Evolutionary conservation across 2,113 vertebrate genomes (phyloP).

Genomic region (Bettongia penicillata): DNA sequence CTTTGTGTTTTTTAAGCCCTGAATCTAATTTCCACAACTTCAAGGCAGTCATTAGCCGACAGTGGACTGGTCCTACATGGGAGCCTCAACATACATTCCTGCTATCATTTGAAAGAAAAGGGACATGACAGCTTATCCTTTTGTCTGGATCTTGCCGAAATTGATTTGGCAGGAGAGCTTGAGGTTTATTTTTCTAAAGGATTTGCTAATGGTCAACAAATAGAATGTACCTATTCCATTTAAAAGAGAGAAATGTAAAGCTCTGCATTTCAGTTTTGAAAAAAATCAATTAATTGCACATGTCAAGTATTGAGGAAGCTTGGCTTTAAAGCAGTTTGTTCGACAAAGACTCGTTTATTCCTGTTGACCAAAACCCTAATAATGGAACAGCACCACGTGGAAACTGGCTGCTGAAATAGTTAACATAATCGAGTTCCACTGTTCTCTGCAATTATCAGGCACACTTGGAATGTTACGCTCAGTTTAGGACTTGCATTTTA

Average conservation of each 20-base stretch:
- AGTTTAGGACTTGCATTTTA: not conserved
- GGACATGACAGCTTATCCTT: not conserved
- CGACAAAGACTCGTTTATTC: not conserved
- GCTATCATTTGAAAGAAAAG: not conserved
- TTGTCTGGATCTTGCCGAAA: constrained; percentile 13
- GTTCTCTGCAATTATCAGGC: not conserved
- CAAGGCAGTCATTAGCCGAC: not conserved
- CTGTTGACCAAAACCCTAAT: not conserved
- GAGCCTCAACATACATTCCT: not conserved
- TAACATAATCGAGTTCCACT: not conserved
- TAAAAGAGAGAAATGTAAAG: constrained; percentile 16
- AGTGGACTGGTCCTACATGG: not conserved
- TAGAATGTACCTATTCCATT: not conserved
- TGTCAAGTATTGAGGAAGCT: not conserved
- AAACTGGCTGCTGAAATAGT: not conserved
- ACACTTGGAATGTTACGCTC: not conserved
- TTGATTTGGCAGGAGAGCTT: constrained; percentile 38
- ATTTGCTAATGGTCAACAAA: constrained; percentile 19
- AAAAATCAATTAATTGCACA: constrained; percentile 12
- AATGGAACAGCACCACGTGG: not conserved
- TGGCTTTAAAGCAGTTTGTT: not conserved
- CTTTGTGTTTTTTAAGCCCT: not conserved
- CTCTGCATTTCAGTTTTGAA: constrained; percentile 30
- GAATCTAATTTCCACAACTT: not conserved
- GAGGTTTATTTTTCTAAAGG: constrained; percentile 19